Base-by-base conservation (phyloP, 2,888 invertebrate genomes). In the Pristionchus fissidentatus region DNA sequence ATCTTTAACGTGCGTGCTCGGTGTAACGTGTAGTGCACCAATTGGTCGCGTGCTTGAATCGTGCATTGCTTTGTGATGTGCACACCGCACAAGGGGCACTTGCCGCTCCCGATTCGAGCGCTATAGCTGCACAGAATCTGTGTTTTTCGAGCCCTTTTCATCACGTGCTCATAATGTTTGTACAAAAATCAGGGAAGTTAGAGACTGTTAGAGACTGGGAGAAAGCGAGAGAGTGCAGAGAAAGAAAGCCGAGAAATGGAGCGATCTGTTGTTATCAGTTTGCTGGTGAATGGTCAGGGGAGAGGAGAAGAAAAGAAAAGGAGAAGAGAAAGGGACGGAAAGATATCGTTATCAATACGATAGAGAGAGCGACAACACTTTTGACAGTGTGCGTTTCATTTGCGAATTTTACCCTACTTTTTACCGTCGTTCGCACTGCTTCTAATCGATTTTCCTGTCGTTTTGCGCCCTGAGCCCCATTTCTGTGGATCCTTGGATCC, bases 321-420 rank as follows among this genome's bases (percentile, higher is more conserved):
- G 52, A 52, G 52, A 29, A 29, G 35, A n/a, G 35, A 77, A 26
- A 46, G 22, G 52, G 66, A 66, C 10, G 29, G 66, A 66, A 32
- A 66, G 7, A 66, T 19, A 29, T n/a, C 38, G 38, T 38, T 66
- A 66, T 66, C 66, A 66, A 66, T 38, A n/a, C 66, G 38, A 62
- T 1, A 32, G 62, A 38, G n/a, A n/a, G n/a, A n/a, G 66, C 62
- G 66, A 10, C 57, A 10, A 4, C n/a, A n/a, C n/a, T n/a, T n/a
- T n/a, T n/a, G n/a, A n/a, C n/a, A n/a, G n/a, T 22, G 57, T 29
- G 38, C 38, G 66, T 66, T 38, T n/a, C 66, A 38, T 38, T 35
- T n/a, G 66, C 32, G 32, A 22, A 26, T 55, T 55, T 32, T 66
- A 66, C 29, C 35, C 66, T 38, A 38, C n/a, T 66, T 66, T 38